Evolutionary conservation across 2,888 invertebrate species (phyloP), one percentile per base, ranked within the genome.

Genomic region (Ypsolopha sequella): DNA sequence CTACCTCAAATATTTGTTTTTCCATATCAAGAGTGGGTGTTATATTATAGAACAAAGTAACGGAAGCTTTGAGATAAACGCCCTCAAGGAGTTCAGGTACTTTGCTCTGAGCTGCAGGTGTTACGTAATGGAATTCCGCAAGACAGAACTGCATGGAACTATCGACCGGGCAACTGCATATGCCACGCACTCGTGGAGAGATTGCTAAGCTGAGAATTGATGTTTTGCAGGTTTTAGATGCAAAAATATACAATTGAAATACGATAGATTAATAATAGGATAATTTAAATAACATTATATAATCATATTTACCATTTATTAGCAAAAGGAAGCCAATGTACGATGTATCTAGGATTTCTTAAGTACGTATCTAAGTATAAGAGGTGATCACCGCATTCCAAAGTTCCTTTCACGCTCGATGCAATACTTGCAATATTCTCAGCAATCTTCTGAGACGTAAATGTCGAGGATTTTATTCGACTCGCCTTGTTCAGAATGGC

Each of bases 41-140:
- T 56, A 62, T 63, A 64, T 24, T 24, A 24, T 24, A 65, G 53
- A 10, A 9, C 34, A 33, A 54, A 62, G 61, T 75, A 72, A 77
- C 71, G 69, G 71, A 73, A 66, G 59, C 66, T 62, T 61, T 53
- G 61, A 76, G 78, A 76, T 76, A 75, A 75, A 65, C 55, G 58
- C 10, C 13, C 10, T 33, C 52, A 57, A n/a, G 53, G 54, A 45
- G 48, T 39, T n/a, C 6, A 41, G 43, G 43, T 36, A 48, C 11
- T 2, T 9, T 35, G 58, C 57, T 57, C 56, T 49, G 51, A 60
- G 61, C 58, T 68, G 68, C 78, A 75, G 72, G 76, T 79, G 71
- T 76, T 73, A 68, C 70, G 71, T 69, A 78, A 80, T 54, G 55
- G 61, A 61, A 56, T 61, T 58, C 64, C 66, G 70, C 72, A 72